Evolutionary conservation across 2,113 vertebrate genomes (phyloP), one percentile per base, ranked within the genome.

Genomic region (Melanotaenia duboulayi): DNA sequence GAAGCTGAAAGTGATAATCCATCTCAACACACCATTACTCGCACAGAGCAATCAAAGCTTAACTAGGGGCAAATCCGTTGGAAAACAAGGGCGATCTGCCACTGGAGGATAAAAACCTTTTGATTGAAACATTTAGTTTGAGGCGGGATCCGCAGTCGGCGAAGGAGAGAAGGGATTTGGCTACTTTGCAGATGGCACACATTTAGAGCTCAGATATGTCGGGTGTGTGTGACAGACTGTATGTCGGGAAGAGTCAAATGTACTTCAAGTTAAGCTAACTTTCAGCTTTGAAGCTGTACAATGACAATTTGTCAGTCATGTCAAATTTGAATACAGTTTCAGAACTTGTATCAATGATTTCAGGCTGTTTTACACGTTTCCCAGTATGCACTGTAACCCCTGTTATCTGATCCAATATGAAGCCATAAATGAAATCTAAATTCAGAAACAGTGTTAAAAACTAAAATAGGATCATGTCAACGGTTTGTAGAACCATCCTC

Each of bases 91-190:
- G 59, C 68, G 46, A 76, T 61, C 60, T 55, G 83, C 82, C 87
- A 70, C 88, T 0, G 55, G 88, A 87, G 89, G 48, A 76, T 71
- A 62, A 77, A 78, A 83, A 63, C 50, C 77, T 69, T 89, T 73
- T 86, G 82, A 90, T 80, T 86, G 87, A 85, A 83, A 87, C 81
- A 73, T 92, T 90, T 87, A 71, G 83, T 90, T 80, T 17, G 79
- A 89, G 86, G 80, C 79, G 23, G 71, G 58, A 78, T 68, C 59
- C 5, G 37, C 56, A 7, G 70, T 70, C 65, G 35, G 80, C 50
- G 1, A 51, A 68, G 74, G 56, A 64, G 64, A 35, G 67, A 2
- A 14, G 66, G 73, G 81, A 66, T 74, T 74, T 28, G 80, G 71
- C 54, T 65, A 65, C 59, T 78, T 9, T 67, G 61, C 78, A 77